Percentiles rank a stretch among this genome's conserved stretches.
These are phyloP conservation scores for Intellagama lesueurii DNA, from an alignment of 2,797 vertebrate species.

Conservation along the genomic window DNA sequence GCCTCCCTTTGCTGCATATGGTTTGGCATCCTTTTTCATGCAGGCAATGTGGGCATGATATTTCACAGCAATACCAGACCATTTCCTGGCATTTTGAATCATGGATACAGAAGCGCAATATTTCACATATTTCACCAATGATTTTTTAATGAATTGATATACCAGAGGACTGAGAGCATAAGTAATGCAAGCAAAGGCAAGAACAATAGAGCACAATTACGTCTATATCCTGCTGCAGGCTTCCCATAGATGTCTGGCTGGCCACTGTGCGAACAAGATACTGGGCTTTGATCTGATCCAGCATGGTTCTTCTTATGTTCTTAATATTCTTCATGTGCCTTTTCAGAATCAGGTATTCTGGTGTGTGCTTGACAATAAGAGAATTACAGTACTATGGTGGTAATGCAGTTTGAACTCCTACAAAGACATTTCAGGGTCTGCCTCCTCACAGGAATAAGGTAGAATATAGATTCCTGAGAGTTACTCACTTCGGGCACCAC, in stretches of 20 bases:
- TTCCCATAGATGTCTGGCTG: not conserved
- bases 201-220: not conserved
- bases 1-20: too few species aligned
- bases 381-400: not conserved
- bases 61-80: too few species aligned
- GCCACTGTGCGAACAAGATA: not conserved
- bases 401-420: not conserved
- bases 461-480: not conserved
- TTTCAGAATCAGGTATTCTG: not conserved
- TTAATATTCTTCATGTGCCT: not conserved
- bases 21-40: too few species aligned
- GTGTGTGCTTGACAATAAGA: not conserved
- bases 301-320: not conserved
- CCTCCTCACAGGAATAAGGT: not conserved
- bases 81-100: too few species aligned
- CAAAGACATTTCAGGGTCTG: not conserved
- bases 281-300: not conserved
- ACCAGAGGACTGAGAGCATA: not conserved
- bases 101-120: too few species aligned
- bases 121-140: too few species aligned
- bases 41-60: too few species aligned
- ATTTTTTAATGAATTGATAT: not conserved
- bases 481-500: too few species aligned
- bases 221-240: not conserved
- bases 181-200: not conserved